Evolutionary conservation across 2,113 vertebrate genomes (phyloP).

Genomic region (Eretmodus cyanostictus): DNA sequence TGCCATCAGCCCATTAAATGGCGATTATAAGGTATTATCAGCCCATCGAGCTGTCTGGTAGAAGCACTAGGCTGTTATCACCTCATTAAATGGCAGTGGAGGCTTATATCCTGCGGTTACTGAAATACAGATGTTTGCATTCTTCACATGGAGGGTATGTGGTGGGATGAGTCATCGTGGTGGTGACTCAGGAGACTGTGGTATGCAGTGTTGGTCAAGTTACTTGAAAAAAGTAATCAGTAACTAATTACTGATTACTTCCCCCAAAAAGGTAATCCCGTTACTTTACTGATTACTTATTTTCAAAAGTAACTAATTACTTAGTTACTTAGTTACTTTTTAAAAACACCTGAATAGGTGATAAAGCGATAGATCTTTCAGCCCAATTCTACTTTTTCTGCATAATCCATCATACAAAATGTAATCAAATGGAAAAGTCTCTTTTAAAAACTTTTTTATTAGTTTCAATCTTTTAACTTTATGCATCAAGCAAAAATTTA

Average conservation of each 20-base stretch:
- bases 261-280: rapidly evolving
- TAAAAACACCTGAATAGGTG: not conserved
- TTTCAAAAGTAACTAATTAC: not conserved
- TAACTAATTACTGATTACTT: not conserved
- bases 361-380: rapidly evolving
- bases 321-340: not conserved
- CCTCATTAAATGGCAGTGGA: not conserved
- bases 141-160: not conserved
- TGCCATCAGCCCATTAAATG: not conserved
- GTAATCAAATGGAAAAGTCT: not conserved
- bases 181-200: not conserved
- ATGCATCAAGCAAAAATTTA: rapidly evolving
- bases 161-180: not conserved
- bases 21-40: not conserved
- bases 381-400: not conserved
- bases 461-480: not conserved
- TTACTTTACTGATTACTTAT: not conserved
- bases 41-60: not conserved
- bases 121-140: not conserved
- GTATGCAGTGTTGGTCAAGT: not conserved
- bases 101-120: not conserved
- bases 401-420: not conserved
- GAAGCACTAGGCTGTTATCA: not conserved
- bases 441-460: not conserved
- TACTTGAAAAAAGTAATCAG: not conserved